These are phyloP conservation scores for Delichon dasypus DNA, from an alignment of 2,797 vertebrate species.

Conservation along the genomic window DNA sequence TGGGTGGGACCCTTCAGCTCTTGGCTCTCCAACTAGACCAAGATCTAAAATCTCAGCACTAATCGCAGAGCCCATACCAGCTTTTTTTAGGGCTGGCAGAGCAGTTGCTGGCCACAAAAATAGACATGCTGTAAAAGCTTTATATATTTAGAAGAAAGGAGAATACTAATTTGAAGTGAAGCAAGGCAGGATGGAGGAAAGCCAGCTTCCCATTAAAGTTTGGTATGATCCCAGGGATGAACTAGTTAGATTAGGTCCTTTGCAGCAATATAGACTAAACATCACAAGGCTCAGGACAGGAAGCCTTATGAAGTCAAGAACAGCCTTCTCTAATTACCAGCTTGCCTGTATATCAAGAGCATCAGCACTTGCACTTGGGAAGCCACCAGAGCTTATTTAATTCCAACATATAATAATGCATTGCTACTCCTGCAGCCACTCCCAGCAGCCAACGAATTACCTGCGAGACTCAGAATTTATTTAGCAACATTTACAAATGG, in stretches of 20 bases:
- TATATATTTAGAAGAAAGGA: neutral
- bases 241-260: neutral
- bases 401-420: neutral
- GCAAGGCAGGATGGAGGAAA: neutral
- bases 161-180: neutral
- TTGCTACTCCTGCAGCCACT: neutral
- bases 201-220: neutral
- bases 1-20: neutral
- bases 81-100: neutral
- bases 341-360: neutral
- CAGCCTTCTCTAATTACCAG: neutral
- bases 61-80: neutral
- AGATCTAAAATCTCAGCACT: neutral
- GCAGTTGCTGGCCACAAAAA: neutral
- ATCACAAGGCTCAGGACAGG: neutral
- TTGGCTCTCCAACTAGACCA: neutral
- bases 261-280: neutral
- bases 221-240: neutral
- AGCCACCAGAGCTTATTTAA: neutral
- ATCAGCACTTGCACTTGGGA: neutral
- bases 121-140: neutral
- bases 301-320: neutral
- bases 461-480: neutral
- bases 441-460: neutral
- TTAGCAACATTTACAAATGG: neutral